Evolutionary conservation across 2,888 invertebrate genomes (phyloP).

Genomic region (Apotomis capreana): DNA sequence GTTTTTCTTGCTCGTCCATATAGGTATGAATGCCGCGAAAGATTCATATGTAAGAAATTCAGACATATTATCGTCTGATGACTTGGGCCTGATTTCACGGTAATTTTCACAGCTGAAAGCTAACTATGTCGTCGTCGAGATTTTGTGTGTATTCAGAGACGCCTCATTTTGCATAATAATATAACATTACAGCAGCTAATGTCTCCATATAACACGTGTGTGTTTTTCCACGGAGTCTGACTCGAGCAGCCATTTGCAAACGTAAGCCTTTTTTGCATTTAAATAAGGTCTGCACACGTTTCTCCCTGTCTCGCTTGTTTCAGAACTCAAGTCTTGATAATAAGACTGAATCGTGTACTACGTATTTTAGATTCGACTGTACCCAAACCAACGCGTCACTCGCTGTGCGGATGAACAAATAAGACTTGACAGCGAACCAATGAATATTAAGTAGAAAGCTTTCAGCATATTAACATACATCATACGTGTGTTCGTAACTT

Average conservation of each 20-base stretch:
- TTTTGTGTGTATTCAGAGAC: neutral
- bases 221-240: conserved; percentile 2
- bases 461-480: conserved; percentile 20
- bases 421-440: conserved; percentile 24
- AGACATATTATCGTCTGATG: neutral
- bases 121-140: neutral
- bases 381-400: conserved; percentile 9
- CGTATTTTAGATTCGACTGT: neutral
- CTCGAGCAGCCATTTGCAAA: neutral
- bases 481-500: neutral
- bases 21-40: too few relatives aligned
- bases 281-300: conserved; percentile 1
- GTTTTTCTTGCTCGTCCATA: too few relatives aligned
- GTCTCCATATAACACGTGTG: conserved; percentile 5
- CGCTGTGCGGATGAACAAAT: conserved; percentile 27
- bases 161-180: conserved; percentile 13
- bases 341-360: neutral
- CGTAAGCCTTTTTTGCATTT: neutral
- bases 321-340: neutral
- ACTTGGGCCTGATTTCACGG: neutral
- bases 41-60: too few relatives aligned
- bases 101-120: neutral
- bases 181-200: conserved; percentile 14
- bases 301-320: neutral
- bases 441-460: conserved; percentile 36